A percentile compares a stretch with the other conserved stretches of the same genome.
These are phyloP conservation scores for Lates japonicus DNA, from an alignment of 2,797 vertebrate genomes.

Conservation along the genomic window DNA sequence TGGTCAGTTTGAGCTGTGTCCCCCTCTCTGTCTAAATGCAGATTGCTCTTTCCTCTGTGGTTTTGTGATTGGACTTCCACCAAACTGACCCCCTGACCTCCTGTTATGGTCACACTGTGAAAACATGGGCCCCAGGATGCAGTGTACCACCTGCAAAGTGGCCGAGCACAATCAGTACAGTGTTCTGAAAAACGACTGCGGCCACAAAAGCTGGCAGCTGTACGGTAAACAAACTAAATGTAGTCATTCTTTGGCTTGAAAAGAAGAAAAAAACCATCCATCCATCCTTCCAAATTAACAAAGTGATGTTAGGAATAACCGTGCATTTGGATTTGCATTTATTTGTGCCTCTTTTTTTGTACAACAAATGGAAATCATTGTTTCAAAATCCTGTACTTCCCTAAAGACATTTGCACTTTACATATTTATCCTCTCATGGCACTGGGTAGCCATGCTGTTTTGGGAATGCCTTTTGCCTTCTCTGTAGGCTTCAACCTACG, in stretches of 20 bases:
- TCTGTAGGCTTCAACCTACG: constrained; percentile 62
- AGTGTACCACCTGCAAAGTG: constrained; percentile 69
- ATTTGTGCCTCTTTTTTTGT: constrained; percentile 19
- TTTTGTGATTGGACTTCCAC: constrained; percentile 72
- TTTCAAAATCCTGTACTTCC: not conserved
- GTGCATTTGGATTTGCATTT: constrained; percentile 16
- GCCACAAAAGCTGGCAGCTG: constrained; percentile 33
- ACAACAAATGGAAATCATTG: constrained; percentile 15
- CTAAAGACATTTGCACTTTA: constrained; percentile 60
- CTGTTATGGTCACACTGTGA: constrained; percentile 57
- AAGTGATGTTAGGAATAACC: not conserved
- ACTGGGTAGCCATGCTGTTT: constrained; percentile 57
- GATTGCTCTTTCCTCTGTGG: constrained; percentile 60
- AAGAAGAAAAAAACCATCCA: not conserved
- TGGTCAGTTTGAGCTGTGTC: constrained; percentile 14
- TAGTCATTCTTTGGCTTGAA: not conserved
- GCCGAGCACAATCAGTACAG: constrained; percentile 39
- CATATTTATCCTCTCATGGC: constrained; percentile 38
- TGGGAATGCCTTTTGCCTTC: constrained; percentile 60
- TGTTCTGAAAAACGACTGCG: constrained; percentile 20
- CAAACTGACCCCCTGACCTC: constrained; percentile 52
- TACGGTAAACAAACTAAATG: constrained; percentile 37
- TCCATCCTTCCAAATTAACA: not conserved
- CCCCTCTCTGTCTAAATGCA: constrained; percentile 37
- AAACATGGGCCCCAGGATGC: constrained; percentile 58